A percentile compares a stretch with the other conserved stretches of the same genome.
Evolutionary conservation across 1,140 invertebrate species (phyloP).

Genomic region (Acyrthosiphon pisum): DNA sequence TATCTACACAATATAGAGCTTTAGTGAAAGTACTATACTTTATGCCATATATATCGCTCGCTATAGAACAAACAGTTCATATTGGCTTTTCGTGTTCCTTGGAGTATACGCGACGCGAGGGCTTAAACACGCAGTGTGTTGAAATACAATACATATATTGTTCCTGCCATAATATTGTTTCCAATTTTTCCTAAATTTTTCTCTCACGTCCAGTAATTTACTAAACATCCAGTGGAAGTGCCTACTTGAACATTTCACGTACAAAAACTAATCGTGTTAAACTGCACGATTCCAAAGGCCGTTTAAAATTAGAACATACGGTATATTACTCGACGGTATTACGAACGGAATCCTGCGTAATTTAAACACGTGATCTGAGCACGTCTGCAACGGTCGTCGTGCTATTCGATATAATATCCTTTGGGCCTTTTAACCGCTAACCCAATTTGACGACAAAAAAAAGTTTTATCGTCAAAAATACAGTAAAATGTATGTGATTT

Average conservation of each 20-base stretch:
- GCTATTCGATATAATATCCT: not conserved
- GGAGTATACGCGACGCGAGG: not conserved
- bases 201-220: not conserved
- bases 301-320: not conserved
- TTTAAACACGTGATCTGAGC: not conserved
- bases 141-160: conserved; percentile 12
- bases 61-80: conserved; percentile 38
- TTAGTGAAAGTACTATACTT: not conserved
- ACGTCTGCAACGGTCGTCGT: not conserved
- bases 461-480: not conserved
- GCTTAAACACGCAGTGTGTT: not conserved
- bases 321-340: not conserved
- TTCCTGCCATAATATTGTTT: conserved; percentile 13
- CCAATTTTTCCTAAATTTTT: conserved; percentile 7
- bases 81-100: conserved; percentile 45
- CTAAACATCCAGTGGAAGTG: not conserved
- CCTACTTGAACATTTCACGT: conserved; percentile 5
- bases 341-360: not conserved
- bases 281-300: not conserved
- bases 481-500: not conserved
- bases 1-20: conserved; percentile 6
- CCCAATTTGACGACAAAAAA: not conserved
- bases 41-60: not conserved
- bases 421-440: not conserved
- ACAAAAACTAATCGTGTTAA: conserved; percentile 1